Conservation (phyloP, 1,140 invertebrate species). For the Pentalonia nigronervosa region DNA sequence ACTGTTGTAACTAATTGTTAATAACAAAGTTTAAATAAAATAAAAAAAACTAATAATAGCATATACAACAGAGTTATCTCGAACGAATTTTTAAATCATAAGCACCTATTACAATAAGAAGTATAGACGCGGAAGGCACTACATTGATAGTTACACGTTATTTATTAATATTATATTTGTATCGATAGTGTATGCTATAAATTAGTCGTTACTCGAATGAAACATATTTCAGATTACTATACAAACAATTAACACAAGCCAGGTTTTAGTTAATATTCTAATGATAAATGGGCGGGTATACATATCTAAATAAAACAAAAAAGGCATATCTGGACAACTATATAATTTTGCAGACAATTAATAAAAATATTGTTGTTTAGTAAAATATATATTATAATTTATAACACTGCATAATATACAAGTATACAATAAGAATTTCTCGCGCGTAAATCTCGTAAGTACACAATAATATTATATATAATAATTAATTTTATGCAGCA, state of each 20-base stretch:
- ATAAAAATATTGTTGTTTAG: neutral
- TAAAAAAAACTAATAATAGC: too few relatives aligned
- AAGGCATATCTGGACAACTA: neutral
- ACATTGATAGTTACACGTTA: neutral
- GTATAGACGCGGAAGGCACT: too few relatives aligned
- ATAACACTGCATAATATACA: neutral
- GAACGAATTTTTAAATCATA: neutral
- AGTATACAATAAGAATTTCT: neutral
- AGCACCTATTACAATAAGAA: neutral
- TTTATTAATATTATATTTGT: neutral
- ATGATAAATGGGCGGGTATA: neutral
- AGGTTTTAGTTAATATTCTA: neutral
- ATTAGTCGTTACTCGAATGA: neutral
- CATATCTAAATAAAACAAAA: neutral
- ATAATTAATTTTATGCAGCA: neutral
- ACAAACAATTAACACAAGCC: neutral
- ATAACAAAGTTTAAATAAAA: too few relatives aligned
- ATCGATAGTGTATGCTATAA: neutral
- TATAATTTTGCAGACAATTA: neutral
- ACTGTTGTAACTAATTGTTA: too few relatives aligned
- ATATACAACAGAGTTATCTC: neutral
- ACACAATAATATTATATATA: conserved; percentile 1
- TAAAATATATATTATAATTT: neutral
- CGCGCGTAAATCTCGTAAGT: neutral
- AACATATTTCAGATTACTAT: neutral